phyloP scores from a whole-genome alignment of 2,888 invertebrate genomes.

The Boloria selene region DNA sequence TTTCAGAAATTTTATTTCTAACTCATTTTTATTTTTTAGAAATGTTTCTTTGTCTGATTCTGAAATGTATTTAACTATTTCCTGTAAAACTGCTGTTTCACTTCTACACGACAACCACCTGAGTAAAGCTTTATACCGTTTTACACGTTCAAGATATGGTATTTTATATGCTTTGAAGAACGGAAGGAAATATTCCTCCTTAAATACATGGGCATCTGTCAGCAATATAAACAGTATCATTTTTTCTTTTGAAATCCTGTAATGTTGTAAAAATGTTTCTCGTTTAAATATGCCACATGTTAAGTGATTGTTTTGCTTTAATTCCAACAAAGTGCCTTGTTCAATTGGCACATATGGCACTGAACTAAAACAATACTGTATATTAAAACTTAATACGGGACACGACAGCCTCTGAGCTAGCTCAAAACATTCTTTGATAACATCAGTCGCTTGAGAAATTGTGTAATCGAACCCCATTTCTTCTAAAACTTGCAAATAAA shows the following conservation, averaged over 20 bases:
- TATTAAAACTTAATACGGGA: slow-evolving; percentile 50
- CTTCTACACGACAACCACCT: slow-evolving; percentile 9
- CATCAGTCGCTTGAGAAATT: slow-evolving; percentile 45
- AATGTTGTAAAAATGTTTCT: neutral
- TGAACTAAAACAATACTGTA: slow-evolving; percentile 50
- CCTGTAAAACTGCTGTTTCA: neutral
- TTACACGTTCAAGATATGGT: neutral
- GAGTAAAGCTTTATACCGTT: neutral
- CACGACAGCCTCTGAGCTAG: slow-evolving; percentile 50
- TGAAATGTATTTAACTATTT: slow-evolving; percentile 20
- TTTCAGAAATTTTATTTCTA: slow-evolving; percentile 6
- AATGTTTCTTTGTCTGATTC: slow-evolving; percentile 13
- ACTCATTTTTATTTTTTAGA: slow-evolving; percentile 3
- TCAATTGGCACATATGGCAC: slow-evolving; percentile 20
- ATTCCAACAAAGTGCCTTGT: too few relatives aligned
- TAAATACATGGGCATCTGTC: neutral
- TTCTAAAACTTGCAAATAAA: slow-evolving; percentile 48
- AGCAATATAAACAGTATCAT: neutral
- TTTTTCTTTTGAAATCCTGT: neutral
- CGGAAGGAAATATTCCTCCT: neutral
- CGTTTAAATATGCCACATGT: neutral
- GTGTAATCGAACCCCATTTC: slow-evolving; percentile 49
- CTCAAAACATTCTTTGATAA: slow-evolving; percentile 45
- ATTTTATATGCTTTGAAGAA: neutral
- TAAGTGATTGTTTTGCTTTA: too few relatives aligned